These are phyloP conservation scores for Parauchenoglanis ngamensis DNA, from an alignment of 2,797 vertebrate genomes.

Conservation along the genomic window DNA sequence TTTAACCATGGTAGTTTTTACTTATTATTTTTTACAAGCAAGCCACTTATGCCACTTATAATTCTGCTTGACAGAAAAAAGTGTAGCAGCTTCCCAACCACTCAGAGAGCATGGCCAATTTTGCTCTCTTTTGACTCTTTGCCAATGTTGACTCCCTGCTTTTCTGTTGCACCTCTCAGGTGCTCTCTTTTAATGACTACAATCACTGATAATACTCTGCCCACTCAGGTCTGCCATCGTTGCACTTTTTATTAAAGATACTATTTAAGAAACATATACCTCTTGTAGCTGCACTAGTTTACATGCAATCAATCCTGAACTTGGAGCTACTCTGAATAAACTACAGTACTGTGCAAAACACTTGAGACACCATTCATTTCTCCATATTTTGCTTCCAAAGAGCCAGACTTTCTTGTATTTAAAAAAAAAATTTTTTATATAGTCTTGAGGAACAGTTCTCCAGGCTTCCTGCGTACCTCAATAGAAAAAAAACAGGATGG, in stretches of 20 bases:
- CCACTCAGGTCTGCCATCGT: no score
- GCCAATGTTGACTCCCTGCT: background rate
- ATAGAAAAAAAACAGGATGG: no score
- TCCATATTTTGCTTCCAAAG: no score
- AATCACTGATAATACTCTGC: background rate
- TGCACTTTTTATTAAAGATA: background rate
- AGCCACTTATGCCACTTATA: background rate
- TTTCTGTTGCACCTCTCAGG: background rate
- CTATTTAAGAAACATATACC: background rate
- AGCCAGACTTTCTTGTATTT: no score
- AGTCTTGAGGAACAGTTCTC: no score
- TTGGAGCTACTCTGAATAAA: background rate
- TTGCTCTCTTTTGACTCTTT: background rate
- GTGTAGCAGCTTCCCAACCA: background rate
- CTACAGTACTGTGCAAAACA: background rate
- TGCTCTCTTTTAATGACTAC: background rate
- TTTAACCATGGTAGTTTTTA: no score
- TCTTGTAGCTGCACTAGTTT: background rate
- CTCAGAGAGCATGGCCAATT: background rate
- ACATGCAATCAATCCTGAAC: background rate
- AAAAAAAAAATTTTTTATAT: no score
- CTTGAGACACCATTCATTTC: no score
- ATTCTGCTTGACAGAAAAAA: background rate
- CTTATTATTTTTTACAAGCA: background rate
- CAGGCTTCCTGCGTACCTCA: no score